phyloP scores from a whole-genome alignment of 2,113 vertebrate species.

The Gallinago undulata region DNA sequence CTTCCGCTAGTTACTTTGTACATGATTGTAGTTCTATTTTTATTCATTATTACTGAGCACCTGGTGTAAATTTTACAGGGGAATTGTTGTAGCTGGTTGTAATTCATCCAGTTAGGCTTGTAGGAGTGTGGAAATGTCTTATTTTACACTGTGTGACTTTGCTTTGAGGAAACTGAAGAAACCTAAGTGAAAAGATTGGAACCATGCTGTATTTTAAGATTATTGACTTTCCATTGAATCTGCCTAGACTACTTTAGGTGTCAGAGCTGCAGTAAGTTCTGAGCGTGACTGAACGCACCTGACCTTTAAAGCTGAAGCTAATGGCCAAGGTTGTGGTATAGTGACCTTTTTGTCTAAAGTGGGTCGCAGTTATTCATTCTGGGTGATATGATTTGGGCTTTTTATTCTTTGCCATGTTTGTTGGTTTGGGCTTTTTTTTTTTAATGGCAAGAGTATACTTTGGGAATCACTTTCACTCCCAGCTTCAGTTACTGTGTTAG shows the following conservation, averaged over 20 bases:
- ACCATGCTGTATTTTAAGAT: background rate
- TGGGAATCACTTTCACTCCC: background rate
- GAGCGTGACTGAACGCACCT: slow-evolving; percentile 7
- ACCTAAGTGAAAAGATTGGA: slow-evolving; percentile 27
- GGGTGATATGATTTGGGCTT: background rate
- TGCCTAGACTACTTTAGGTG: background rate
- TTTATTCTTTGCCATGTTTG: background rate
- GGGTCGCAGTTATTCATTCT: slow-evolving; percentile 11
- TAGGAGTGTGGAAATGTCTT: slow-evolving; percentile 24
- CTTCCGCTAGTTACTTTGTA: background rate
- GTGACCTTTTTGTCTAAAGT: slow-evolving; percentile 47
- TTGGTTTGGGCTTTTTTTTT: background rate
- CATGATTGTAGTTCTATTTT: background rate
- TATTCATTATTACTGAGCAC: background rate
- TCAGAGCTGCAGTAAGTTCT: background rate
- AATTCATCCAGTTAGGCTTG: slow-evolving; percentile 26
- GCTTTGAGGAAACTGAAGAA: slow-evolving; percentile 8
- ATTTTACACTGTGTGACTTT: slow-evolving; percentile 27
- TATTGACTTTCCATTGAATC: background rate
- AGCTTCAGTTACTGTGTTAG: background rate
- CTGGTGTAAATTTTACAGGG: slow-evolving; percentile 14
- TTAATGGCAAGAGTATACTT: slow-evolving; percentile 2
- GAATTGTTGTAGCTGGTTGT: slow-evolving; percentile 5
- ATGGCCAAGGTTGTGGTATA: background rate
- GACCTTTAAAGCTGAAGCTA: slow-evolving; percentile 38